phyloP scores from a whole-genome alignment of 2,113 vertebrate species.

The Sorex araneus region DNA sequence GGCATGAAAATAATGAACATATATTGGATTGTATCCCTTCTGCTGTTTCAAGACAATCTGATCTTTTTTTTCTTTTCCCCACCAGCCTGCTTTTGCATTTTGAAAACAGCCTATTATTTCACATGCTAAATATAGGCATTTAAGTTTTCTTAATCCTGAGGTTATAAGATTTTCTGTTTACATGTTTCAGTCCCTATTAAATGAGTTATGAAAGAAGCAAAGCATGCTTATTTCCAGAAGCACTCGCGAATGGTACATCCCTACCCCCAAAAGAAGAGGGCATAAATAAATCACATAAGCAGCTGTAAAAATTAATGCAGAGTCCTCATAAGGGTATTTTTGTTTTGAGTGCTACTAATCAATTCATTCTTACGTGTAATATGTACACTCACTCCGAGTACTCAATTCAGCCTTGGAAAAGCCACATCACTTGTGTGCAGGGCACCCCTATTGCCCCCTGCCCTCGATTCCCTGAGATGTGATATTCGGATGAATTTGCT shows the following conservation, averaged over 20 bases:
- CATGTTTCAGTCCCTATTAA: not conserved
- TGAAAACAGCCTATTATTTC: slow-evolving; percentile 10
- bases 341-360: slow-evolving; percentile 11
- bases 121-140: not conserved
- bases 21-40: not conserved
- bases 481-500: not conserved
- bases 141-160: slow-evolving; percentile 29
- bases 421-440: not conserved
- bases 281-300: not conserved
- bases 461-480: not conserved
- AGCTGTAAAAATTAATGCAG: slow-evolving; percentile 23
- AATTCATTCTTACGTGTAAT: not conserved
- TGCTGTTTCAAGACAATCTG: not conserved
- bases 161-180: not conserved
- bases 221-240: slow-evolving; percentile 33
- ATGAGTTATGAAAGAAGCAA: slow-evolving; percentile 24
- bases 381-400: not conserved
- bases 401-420: slow-evolving; percentile 20
- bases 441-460: too few relatives aligned
- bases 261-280: not conserved
- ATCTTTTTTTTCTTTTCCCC: not conserved
- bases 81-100: not conserved
- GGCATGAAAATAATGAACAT: not conserved
- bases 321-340: not conserved
- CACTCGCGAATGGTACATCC: not conserved